A percentile compares a stretch with the other conserved stretches of the same genome.
Evolutionary conservation across 1,140 invertebrate species (phyloP).

Genomic region (Cryptotermes secundus): DNA sequence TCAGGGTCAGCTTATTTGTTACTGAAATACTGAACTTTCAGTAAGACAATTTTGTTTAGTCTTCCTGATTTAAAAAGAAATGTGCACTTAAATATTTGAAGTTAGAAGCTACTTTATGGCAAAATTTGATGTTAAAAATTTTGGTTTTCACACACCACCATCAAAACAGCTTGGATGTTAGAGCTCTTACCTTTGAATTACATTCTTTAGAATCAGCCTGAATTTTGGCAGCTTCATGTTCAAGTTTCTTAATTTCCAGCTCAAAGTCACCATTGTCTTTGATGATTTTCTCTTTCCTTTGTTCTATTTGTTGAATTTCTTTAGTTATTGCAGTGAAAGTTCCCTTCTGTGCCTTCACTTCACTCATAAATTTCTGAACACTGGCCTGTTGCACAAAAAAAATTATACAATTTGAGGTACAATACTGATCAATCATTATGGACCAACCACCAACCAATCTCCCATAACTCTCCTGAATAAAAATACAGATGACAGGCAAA

Average conservation of each 20-base stretch:
- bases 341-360: conserved; percentile 75
- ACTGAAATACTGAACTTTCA: no score
- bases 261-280: conserved; percentile 65
- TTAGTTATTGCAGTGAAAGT: conserved; percentile 71
- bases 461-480: no score
- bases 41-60: no score
- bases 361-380: conserved; percentile 57
- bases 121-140: background rate
- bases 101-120: no score
- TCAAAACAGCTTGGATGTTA: conserved; percentile 1
- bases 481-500: background rate
- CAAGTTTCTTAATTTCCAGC: conserved; percentile 76
- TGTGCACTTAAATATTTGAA: no score
- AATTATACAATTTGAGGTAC: conserved; percentile 20
- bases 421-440: background rate
- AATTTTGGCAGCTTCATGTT: conserved; percentile 67
- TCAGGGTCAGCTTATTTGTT: no score
- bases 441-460: no score
- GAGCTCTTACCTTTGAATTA: conserved; percentile 44
- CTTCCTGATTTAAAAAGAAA: no score
- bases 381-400: conserved; percentile 43
- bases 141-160: background rate
- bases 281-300: conserved; percentile 67
- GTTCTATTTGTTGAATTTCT: conserved; percentile 65
- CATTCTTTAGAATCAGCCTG: conserved; percentile 52